A percentile compares a stretch with the other conserved stretches of the same genome.
These are phyloP conservation scores for Andrena fulva DNA, from an alignment of 2,888 invertebrate genomes.

Conservation along the genomic window DNA sequence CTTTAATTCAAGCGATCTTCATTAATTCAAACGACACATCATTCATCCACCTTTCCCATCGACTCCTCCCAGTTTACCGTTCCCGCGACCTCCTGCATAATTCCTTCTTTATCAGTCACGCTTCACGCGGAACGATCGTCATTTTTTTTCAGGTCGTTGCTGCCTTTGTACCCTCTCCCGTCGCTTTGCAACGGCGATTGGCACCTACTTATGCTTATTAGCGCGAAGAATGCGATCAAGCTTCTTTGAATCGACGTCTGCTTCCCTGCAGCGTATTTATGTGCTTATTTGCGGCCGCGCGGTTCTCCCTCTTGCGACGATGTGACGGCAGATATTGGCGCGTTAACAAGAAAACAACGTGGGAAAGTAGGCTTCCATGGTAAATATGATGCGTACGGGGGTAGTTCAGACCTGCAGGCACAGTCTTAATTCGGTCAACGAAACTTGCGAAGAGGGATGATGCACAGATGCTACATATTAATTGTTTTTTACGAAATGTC, in stretches of 20 bases:
- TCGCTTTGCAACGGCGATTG: slow-evolving; percentile 16
- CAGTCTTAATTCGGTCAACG: too few relatives aligned
- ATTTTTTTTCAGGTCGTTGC: slow-evolving; percentile 46
- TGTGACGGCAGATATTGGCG: too few relatives aligned
- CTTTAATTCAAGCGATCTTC: slow-evolving; percentile 60
- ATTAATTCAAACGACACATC: slow-evolving; percentile 54
- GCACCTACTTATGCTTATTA: slow-evolving; percentile 56
- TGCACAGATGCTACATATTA: too few relatives aligned
- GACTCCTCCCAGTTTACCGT: neutral
- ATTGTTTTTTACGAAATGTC: too few relatives aligned
- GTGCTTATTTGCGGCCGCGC: neutral
- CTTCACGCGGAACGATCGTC: slow-evolving; percentile 37
- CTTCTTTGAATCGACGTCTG: slow-evolving; percentile 5
- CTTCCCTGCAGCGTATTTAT: slow-evolving; percentile 27
- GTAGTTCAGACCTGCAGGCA: too few relatives aligned
- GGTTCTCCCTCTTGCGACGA: too few relatives aligned
- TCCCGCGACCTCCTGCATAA: slow-evolving; percentile 26
- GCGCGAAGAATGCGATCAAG: slow-evolving; percentile 37
- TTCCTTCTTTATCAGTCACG: slow-evolving; percentile 51
- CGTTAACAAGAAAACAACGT: too few relatives aligned
- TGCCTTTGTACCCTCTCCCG: slow-evolving; percentile 16
- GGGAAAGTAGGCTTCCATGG: too few relatives aligned
- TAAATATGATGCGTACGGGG: too few relatives aligned
- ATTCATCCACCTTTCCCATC: slow-evolving; percentile 17
- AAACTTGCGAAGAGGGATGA: too few relatives aligned